These are phyloP conservation scores for Eublepharis macularius DNA, from an alignment of 2,113 vertebrate species.

Conservation along the genomic window DNA sequence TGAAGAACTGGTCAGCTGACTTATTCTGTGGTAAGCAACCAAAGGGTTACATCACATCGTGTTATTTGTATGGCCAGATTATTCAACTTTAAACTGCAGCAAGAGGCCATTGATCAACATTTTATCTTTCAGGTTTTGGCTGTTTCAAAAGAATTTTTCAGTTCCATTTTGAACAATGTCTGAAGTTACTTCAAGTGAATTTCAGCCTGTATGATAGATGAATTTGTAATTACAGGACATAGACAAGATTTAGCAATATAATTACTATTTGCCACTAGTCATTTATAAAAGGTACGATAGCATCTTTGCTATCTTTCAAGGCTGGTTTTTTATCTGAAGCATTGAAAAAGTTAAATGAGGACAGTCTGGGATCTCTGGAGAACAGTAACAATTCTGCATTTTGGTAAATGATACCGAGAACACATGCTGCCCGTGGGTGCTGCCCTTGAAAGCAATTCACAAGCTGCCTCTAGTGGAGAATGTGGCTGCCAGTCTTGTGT, in stretches of 20 bases:
- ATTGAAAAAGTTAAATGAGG: neutral
- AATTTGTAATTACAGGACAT: neutral
- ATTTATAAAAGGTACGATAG: neutral
- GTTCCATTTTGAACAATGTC: constrained; percentile 3
- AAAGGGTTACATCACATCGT: neutral
- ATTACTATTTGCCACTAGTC: neutral
- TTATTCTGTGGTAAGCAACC: neutral
- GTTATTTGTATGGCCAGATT: neutral
- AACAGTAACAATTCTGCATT: neutral
- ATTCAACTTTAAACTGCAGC: neutral
- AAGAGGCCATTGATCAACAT: neutral
- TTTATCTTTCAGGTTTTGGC: neutral
- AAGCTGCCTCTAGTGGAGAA: too few relatives aligned
- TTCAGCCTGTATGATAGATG: constrained; percentile 8
- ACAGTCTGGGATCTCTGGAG: neutral
- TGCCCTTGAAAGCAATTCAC: neutral
- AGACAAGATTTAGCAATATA: constrained; percentile 1
- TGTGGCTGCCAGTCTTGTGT: too few relatives aligned
- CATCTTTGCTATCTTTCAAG: neutral
- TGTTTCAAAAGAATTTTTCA: neutral
- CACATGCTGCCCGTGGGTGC: neutral
- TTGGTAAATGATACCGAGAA: neutral
- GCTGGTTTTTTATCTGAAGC: neutral
- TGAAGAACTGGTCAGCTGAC: neutral
- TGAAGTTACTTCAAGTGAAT: neutral